Evolutionary conservation across 2,113 vertebrate species (phyloP), one percentile per base, ranked within the genome.

Genomic region (Periophthalmus modestus): DNA sequence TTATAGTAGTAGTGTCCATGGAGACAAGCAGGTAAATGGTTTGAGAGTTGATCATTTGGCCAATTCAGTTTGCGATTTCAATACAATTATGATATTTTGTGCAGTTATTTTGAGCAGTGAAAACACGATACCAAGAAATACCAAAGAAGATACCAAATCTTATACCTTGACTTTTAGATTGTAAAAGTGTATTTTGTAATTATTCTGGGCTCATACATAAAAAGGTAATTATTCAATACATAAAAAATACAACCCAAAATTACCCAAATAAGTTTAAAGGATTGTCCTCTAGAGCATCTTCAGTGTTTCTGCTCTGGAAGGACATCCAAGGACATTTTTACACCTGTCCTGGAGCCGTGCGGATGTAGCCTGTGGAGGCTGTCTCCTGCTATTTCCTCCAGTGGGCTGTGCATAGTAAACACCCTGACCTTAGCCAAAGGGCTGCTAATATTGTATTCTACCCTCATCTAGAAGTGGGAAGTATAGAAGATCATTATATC

Each of bases 321-420:
- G 90, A 82, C 78, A 71, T 79, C 85, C 82, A 90, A 91, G 89
- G 90, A 83, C 88, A 58, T 80, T 67, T 62, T 74, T 65, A 65
- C 79, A 88, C 87, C 86, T 88, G 84, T 81, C 80, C 70, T 7
- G 46, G 74, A 80, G 47, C 72, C 7, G 62, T 72, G 75, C 78
- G 74, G 80, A 83, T 74, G 77, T 72, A 69, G 75, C 74, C 69
- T 81, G 80, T 79, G 85, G 84, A 79, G 75, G 69, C 77, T 79
- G 78, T 68, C 80, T 85, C 72, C 75, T 85, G 84, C 82, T 86
- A 74, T 83, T 74, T 83, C 71, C 79, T 23, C 82, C 83, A 78
- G 81, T 80, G 84, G 87, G 74, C 77, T 88, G 82, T 88, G 87
- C 89, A 86, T 89, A 88, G 87, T 89, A 83, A 89, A 89, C 81